phyloP scores from a whole-genome alignment of 2,888 invertebrate genomes.

The Dicycla oo region DNA sequence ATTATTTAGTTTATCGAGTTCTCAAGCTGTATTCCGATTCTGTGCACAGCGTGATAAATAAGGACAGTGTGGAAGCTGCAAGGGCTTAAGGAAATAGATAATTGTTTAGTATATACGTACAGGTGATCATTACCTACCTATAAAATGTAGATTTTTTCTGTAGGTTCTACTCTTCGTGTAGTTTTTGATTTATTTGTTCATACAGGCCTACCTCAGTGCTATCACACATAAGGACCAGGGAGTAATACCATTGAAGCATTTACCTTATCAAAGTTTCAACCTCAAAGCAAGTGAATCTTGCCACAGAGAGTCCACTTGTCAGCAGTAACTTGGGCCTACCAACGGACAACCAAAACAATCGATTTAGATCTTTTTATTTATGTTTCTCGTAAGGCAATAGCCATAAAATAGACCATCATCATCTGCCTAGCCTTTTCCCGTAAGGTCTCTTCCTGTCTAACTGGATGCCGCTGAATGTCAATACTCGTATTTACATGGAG shows the following conservation, averaged over 20 bases:
- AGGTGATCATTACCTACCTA: too few relatives aligned
- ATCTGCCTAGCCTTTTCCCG: not conserved
- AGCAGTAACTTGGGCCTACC: not conserved
- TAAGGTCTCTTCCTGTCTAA: not conserved
- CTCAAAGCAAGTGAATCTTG: not conserved
- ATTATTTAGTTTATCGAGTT: constrained; percentile 23
- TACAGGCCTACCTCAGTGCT: too few relatives aligned
- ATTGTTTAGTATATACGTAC: too few relatives aligned
- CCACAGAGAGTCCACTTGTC: not conserved
- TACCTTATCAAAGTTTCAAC: not conserved
- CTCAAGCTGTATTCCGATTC: not conserved
- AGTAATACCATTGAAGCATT: not conserved
- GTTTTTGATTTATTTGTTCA: not conserved
- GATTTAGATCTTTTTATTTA: not conserved
- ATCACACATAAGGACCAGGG: not conserved
- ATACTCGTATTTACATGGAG: too few relatives aligned
- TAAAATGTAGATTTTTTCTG: too few relatives aligned
- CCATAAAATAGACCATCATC: not conserved
- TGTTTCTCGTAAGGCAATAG: not conserved
- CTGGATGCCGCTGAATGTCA: not conserved
- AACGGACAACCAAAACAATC: not conserved
- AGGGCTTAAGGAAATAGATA: not conserved
- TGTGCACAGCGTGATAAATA: not conserved
- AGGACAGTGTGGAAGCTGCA: not conserved
- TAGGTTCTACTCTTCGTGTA: too few relatives aligned